A percentile compares a stretch with the other conserved stretches of the same genome.
Conservation (phyloP, 2,888 invertebrate genomes). For the Thereva nobilitata region DNA sequence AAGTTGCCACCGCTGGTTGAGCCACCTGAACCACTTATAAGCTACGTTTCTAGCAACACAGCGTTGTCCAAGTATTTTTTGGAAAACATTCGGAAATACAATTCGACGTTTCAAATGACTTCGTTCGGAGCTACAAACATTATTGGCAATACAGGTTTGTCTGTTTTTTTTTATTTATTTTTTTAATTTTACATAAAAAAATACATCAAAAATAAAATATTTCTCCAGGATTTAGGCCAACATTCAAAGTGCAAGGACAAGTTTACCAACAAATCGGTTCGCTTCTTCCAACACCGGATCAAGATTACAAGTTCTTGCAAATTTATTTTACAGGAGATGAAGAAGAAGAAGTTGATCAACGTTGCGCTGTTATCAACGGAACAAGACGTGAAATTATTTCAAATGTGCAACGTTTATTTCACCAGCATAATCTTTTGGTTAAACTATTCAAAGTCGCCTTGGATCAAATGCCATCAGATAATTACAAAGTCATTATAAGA, state of each 20-base stretch:
- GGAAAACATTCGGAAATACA: constrained; percentile 9
- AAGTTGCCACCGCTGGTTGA: constrained; percentile 1
- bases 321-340: constrained; percentile 47
- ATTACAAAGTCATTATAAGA: constrained; percentile 50
- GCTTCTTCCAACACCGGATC: constrained; percentile 39
- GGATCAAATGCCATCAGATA: constrained; percentile 49
- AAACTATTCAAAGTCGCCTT: constrained; percentile 49
- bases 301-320: constrained; percentile 43
- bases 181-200: neutral
- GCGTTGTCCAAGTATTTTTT: constrained; percentile 8
- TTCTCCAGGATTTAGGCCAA: constrained; percentile 31
- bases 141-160: constrained; percentile 27
- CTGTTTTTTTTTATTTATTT: constrained; percentile 5
- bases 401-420: constrained; percentile 38
- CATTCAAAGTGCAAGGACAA: constrained; percentile 37
- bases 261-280: constrained; percentile 42
- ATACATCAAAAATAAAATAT: constrained; percentile 5
- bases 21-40: constrained; percentile 12
- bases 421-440: constrained; percentile 48
- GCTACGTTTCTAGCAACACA: constrained; percentile 6
- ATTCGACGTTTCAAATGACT: constrained; percentile 8
- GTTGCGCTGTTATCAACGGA: constrained; percentile 33
- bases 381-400: constrained; percentile 40
- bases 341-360: constrained; percentile 43
- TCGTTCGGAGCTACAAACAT: constrained; percentile 27